Conservation (phyloP, 37 sponge, comb jelly and placozoan species). For the Chondrilla cf. caribensis region DNA sequence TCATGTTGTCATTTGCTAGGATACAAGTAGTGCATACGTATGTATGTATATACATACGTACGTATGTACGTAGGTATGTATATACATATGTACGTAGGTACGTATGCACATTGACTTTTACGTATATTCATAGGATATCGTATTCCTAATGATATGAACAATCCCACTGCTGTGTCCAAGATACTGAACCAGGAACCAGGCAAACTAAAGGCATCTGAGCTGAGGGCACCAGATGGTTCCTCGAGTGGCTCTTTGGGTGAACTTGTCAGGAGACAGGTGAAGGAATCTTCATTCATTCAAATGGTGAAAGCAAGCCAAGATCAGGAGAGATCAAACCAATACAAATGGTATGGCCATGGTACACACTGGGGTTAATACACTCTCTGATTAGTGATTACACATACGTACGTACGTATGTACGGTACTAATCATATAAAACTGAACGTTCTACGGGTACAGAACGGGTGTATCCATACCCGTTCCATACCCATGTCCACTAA, state of each 20-base stretch:
- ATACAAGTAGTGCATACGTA: too few relatives aligned
- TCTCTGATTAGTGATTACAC: too few relatives aligned
- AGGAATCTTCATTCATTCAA: constrained; percentile 49
- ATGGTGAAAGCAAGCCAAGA: constrained; percentile 24
- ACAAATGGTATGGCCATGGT: constrained; percentile 37
- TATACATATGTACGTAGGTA: neutral
- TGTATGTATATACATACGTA: too few relatives aligned
- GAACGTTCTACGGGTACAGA: too few relatives aligned
- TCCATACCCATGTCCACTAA: too few relatives aligned
- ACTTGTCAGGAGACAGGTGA: neutral
- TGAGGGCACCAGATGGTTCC: constrained; percentile 1
- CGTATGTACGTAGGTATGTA: too few relatives aligned
- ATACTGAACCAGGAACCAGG: constrained; percentile 72
- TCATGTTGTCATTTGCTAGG: too few relatives aligned
- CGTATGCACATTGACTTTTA: neutral
- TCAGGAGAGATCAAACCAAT: constrained; percentile 53
- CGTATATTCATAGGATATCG: constrained; percentile 15
- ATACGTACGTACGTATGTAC: too few relatives aligned
- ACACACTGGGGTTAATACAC: neutral
- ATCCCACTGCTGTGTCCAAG: constrained; percentile 53
- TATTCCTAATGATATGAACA: constrained; percentile 58
- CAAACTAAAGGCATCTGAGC: constrained; percentile 47
- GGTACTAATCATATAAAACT: too few relatives aligned
- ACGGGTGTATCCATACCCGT: too few relatives aligned
- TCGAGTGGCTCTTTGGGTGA: neutral